Evolutionary conservation across 2,113 vertebrate species (phyloP).

Genomic region (Oryzias celebensis): DNA sequence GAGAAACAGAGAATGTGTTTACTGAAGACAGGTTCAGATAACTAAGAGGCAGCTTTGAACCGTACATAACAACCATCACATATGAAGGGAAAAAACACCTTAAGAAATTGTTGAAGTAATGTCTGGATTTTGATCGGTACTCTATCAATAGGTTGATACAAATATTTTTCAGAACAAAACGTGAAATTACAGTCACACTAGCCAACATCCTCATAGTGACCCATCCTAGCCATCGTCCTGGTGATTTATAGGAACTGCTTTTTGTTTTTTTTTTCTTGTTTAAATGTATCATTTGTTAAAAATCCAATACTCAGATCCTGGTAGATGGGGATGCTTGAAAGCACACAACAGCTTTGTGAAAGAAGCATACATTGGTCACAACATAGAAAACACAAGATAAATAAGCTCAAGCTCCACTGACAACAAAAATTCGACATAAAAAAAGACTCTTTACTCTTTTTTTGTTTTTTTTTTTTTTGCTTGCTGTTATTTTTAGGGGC

Average conservation of each 20-base stretch:
- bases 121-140: conserved; percentile 26
- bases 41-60: conserved; percentile 42
- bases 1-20: conserved; percentile 41
- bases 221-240: conserved; percentile 9
- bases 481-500: conserved; percentile 47
- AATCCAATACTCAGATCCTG: conserved; percentile 52
- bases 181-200: conserved; percentile 19
- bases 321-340: conserved; percentile 48
- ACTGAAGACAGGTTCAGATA: conserved; percentile 42
- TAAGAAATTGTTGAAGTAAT: conserved; percentile 22
- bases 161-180: conserved; percentile 15
- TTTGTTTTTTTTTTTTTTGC: no score
- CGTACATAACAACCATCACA: conserved; percentile 47
- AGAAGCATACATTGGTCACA: conserved; percentile 66
- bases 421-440: conserved; percentile 57
- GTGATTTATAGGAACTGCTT: conserved; percentile 30
- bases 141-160: conserved; percentile 29
- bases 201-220: conserved; percentile 9
- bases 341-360: conserved; percentile 61
- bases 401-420: conserved; percentile 63
- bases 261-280: conserved; percentile 16
- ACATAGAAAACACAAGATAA: conserved; percentile 73
- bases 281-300: conserved; percentile 12
- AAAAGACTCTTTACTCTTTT: conserved; percentile 14
- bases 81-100: conserved; percentile 36